phyloP scores from a whole-genome alignment of 1,140 invertebrate species.

The Matsumurasca onukii region DNA sequence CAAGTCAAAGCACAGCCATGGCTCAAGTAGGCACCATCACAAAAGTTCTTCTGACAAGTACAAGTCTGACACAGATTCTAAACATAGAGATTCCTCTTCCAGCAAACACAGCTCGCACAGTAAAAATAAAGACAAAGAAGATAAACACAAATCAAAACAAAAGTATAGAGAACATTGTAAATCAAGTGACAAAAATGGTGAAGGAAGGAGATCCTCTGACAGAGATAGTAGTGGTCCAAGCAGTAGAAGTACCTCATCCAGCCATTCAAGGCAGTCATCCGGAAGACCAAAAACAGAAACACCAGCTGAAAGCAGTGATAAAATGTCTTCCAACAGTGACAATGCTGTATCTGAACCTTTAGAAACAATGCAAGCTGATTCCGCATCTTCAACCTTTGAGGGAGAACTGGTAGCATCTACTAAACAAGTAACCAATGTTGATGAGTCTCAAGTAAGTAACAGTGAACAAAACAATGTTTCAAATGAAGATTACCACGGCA shows the following conservation, averaged over 20 bases:
- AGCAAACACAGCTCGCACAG: neutral
- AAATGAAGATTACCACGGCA: too few relatives aligned
- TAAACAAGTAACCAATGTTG: too few relatives aligned
- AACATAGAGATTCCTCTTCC: neutral
- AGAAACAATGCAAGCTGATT: neutral
- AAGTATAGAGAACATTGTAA: slow-evolving; percentile 31
- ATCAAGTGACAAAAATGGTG: slow-evolving; percentile 29
- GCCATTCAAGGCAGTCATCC: neutral
- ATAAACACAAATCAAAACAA: slow-evolving; percentile 27
- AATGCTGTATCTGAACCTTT: neutral
- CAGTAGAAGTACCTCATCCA: slow-evolving; percentile 13
- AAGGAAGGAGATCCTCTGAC: slow-evolving; percentile 37
- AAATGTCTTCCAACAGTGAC: slow-evolving; percentile 15
- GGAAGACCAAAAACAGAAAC: neutral
- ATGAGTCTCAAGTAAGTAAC: too few relatives aligned
- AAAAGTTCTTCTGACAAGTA: slow-evolving; percentile 14
- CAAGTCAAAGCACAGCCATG: slow-evolving; percentile 1
- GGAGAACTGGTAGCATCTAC: too few relatives aligned
- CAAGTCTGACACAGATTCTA: neutral
- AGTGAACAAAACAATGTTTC: too few relatives aligned
- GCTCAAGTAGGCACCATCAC: slow-evolving; percentile 21
- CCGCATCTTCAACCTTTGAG: too few relatives aligned
- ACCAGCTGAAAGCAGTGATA: neutral
- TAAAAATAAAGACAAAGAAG: slow-evolving; percentile 20
- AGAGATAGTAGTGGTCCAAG: slow-evolving; percentile 35